phyloP scores from a whole-genome alignment of 2,113 vertebrate species.

The Melanerpes aurifrons region DNA sequence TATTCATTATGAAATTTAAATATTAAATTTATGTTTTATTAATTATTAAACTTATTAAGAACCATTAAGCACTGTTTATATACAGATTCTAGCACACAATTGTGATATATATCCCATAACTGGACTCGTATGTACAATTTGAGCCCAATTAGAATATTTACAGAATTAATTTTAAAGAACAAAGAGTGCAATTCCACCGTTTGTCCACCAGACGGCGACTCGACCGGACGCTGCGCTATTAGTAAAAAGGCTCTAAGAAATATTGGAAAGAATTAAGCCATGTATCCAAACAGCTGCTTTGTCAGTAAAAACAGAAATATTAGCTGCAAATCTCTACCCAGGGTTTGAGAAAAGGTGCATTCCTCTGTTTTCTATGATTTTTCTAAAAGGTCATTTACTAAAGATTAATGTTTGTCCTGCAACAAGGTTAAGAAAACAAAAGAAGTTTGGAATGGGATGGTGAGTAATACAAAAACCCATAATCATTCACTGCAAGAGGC shows the following conservation, averaged over 20 bases:
- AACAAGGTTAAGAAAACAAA: background rate
- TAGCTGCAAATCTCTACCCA: background rate
- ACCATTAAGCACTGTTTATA: too few species aligned
- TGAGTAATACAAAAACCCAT: background rate
- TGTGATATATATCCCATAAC: too few species aligned
- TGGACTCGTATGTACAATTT: too few species aligned
- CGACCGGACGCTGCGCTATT: background rate
- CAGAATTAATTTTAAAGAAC: too few species aligned
- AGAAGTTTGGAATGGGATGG: background rate
- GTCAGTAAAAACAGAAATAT: background rate
- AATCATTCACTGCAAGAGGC: background rate
- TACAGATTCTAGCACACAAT: too few species aligned
- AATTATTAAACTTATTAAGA: too few species aligned
- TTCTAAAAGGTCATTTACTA: background rate
- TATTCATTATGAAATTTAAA: too few species aligned
- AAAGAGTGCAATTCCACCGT: too few species aligned
- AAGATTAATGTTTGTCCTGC: background rate
- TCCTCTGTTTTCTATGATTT: background rate
- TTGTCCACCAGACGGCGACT: too few species aligned
- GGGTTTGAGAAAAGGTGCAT: background rate
- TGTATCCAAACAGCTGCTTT: background rate
- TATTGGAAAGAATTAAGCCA: background rate
- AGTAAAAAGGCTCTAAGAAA: background rate
- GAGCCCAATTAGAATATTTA: too few species aligned
- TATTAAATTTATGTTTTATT: too few species aligned